These are phyloP conservation scores for Amphibalanus amphitrite DNA, from an alignment of 1,140 invertebrate species.

Conservation along the genomic window DNA sequence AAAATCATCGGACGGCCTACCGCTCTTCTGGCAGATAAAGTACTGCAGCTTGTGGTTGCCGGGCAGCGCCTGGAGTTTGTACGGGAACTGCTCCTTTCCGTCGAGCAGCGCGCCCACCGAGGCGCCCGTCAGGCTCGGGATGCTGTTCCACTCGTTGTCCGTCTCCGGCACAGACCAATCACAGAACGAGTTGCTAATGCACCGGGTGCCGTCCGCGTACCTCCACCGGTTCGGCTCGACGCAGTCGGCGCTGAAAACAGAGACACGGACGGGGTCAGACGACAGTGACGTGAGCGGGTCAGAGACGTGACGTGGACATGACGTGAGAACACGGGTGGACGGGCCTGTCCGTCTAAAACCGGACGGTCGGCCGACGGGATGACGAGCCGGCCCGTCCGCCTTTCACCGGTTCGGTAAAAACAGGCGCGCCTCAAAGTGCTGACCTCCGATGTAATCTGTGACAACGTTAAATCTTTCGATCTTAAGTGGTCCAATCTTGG, in stretches of 20 bases:
- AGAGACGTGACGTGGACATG: no score
- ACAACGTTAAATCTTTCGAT: no score
- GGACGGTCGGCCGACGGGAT: no score
- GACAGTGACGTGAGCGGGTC: no score
- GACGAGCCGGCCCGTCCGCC: no score
- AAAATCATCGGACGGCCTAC: conserved; percentile 6
- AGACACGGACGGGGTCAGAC: background rate
- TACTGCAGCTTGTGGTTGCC: conserved; percentile 18
- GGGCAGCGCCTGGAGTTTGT: conserved; percentile 19
- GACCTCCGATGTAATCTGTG: no score
- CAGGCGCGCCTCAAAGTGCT: no score
- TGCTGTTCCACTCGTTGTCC: conserved; percentile 17
- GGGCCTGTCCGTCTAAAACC: no score
- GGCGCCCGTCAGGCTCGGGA: conserved; percentile 17
- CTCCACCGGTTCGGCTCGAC: conserved; percentile 17
- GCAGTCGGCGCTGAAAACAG: conserved; percentile 14
- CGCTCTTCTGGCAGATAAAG: conserved; percentile 17
- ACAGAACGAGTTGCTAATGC: conserved; percentile 16
- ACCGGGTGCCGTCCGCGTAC: conserved; percentile 16
- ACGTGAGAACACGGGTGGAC: no score
- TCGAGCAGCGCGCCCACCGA: conserved; percentile 18
- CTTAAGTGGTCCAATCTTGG: no score
- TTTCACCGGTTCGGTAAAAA: no score
- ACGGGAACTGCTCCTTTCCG: conserved; percentile 17
- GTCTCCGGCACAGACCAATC: conserved; percentile 15